Base-by-base conservation (phyloP, 2,888 invertebrate species). In the Trichogramma evanescens region DNA sequence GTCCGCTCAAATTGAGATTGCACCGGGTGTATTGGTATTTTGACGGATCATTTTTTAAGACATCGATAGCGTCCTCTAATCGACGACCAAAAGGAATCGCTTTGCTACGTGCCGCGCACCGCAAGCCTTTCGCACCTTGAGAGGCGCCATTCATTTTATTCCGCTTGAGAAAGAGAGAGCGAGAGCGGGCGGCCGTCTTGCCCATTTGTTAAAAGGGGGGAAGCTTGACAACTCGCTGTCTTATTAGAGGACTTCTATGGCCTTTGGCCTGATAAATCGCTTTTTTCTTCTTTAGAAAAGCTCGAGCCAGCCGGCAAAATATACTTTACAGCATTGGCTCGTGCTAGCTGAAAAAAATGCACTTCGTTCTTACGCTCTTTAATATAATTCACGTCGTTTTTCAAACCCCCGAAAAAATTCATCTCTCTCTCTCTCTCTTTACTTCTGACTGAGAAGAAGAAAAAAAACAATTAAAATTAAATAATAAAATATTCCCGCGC, bases 91-190 rank as follows among this genome's bases (percentile, higher is more conserved):
- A 75, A 26, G 68, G 70, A 69, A 76, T 76, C 69, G 70, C 69
- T 66, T 62, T 63, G 68, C 69, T 66, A 69, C 75, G 76, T 75
- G 75, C 71, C 67, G 69, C 76, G 76, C 74, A 74, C 71, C 67
- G 65, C 67, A 64, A 64, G 65, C 65, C 66, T 69, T 68, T 64
- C 63, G 64, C 66, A 63, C 65, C 63, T 51, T 26, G 64, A 66
- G 66, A 67, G 68, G 26, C 69, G 66, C 69, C 72, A 75, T 75
- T 75, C 73, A 68, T 75, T 75, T 73, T 66, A 68, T 70, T 68
- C 70, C 26, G 26, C 26, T 26, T 26, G 26, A 26, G 26, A 26
- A 26, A 26, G 26, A 26, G 26, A 26, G 26, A 26, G 26, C 26
- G 26, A 26, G 26, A 26, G 26, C 26, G 26, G 26, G 26, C 26